phyloP scores from a whole-genome alignment of 2,113 vertebrate genomes.

The Hemichromis elongatus region DNA sequence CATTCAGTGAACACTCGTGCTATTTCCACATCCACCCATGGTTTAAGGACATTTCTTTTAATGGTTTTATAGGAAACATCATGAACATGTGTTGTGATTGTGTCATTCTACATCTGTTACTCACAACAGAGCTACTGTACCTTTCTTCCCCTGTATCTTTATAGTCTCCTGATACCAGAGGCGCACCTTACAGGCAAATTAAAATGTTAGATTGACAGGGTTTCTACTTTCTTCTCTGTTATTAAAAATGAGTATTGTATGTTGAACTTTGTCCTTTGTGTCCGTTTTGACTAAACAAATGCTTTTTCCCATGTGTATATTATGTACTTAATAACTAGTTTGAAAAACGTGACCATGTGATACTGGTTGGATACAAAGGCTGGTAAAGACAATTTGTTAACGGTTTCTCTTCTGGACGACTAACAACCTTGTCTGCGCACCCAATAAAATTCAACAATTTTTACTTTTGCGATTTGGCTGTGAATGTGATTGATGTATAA shows the following conservation, averaged over 20 bases:
- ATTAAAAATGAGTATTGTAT: conserved; percentile 60
- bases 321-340: conserved; percentile 55
- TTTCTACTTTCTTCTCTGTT: conserved; percentile 64
- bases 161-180: conserved; percentile 51
- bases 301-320: conserved; percentile 56
- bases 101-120: conserved; percentile 10
- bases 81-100: conserved; percentile 19
- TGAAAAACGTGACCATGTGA: conserved; percentile 24
- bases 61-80: conserved; percentile 61
- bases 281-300: conserved; percentile 44
- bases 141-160: conserved; percentile 35
- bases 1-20: conserved; percentile 37
- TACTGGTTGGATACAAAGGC: conserved; percentile 17
- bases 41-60: conserved; percentile 35
- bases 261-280: conserved; percentile 50
- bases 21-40: conserved; percentile 32
- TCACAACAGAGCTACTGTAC: conserved; percentile 47
- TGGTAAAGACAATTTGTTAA: conserved; percentile 33
- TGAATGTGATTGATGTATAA: conserved; percentile 25
- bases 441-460: conserved; percentile 59
- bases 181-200: conserved; percentile 67
- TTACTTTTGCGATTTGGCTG: conserved; percentile 40
- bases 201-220: conserved; percentile 65
- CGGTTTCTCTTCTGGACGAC: conserved; percentile 39
- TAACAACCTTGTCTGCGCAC: conserved; percentile 55